Percentiles rank a stretch among this genome's conserved stretches.
Evolutionary conservation across 1,140 invertebrate species (phyloP).

Genomic region (Phortica variegata): DNA sequence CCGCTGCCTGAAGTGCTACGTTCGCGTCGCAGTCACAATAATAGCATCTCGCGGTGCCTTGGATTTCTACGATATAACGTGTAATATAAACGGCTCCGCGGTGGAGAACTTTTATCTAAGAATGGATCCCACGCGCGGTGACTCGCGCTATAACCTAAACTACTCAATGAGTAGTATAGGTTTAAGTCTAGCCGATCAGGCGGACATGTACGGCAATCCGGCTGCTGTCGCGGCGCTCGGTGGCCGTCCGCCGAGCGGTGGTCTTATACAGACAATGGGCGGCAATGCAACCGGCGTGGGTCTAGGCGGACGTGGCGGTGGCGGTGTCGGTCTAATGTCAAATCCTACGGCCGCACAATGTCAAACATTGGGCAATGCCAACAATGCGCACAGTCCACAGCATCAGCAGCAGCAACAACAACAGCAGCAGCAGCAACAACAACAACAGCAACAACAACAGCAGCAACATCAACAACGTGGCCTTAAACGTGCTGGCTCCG

Average conservation of each 20-base stretch:
- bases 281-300: constrained; percentile 15
- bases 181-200: constrained; percentile 71
- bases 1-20: background rate
- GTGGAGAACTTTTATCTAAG: constrained; percentile 67
- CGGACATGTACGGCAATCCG: constrained; percentile 74
- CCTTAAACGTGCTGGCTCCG: constrained; percentile 68
- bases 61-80: constrained; percentile 25
- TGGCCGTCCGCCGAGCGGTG: constrained; percentile 54
- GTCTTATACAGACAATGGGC: no score
- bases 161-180: constrained; percentile 72
- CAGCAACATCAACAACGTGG: constrained; percentile 59
- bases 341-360: constrained; percentile 45
- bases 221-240: constrained; percentile 60
- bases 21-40: constrained; percentile 22
- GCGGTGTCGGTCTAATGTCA: constrained; percentile 58
- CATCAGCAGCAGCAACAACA: constrained; percentile 28
- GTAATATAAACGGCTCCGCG: constrained; percentile 56
- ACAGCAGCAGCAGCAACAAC: constrained; percentile 33
- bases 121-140: constrained; percentile 78
- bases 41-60: constrained; percentile 53
- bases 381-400: constrained; percentile 35
- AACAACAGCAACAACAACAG: constrained; percentile 35
- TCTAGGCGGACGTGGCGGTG: constrained; percentile 49
- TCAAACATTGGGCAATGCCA: constrained; percentile 35
- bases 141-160: constrained; percentile 80